Base-by-base conservation (phyloP, 2,113 vertebrate species). In the Callipepla californica region DNA sequence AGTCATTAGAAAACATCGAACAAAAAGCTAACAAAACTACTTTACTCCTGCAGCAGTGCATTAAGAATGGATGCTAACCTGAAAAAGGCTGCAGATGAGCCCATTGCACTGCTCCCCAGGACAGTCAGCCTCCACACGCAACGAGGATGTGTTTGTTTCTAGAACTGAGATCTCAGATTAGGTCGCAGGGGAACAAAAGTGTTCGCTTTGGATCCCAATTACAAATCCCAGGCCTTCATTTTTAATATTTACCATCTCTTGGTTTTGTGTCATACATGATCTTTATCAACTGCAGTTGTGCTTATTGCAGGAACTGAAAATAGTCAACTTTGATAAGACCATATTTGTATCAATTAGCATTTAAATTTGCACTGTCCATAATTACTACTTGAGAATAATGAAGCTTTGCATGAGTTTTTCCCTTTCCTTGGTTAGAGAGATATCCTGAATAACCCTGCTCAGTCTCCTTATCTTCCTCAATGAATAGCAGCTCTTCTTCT, bases 1-100 rank as follows among this genome's bases (percentile, higher is more conserved):
- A 0, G 13, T 23, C 34, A 7, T 0, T 53, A 30, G 65, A n/a
- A 42, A 53, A 42, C 0, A 34, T 5, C 30, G 42, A 47, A 28
- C n/a, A 61, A 38, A 50, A 20, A 10, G 40, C 8, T 7, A 28
- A 30, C 2, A 14, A 12, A 80, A 23, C 20, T 12, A 12, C 36
- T 48, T 61, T 30, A 7, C 13, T 59, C 51, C 9, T 42, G 34
- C 13, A 53, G 26, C 28, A 28, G 16, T 28, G 15, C 26, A 26
- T 28, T 53, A 53, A 47, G 38, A 84, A 65, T 0, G 30, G 34
- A 32, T 59, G 53, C 11, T 18, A 7, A 53, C 18, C 12, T 26
- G 42, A 73, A 48, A 50, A n/a, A n/a, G 32, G 34, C 2, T 16
- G 53, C 57, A 53, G n/a, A 38, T 44, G 20, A 59, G 58, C 0